Conservation (phyloP, 2,888 invertebrate species). For the Tribolium freemani region DNA sequence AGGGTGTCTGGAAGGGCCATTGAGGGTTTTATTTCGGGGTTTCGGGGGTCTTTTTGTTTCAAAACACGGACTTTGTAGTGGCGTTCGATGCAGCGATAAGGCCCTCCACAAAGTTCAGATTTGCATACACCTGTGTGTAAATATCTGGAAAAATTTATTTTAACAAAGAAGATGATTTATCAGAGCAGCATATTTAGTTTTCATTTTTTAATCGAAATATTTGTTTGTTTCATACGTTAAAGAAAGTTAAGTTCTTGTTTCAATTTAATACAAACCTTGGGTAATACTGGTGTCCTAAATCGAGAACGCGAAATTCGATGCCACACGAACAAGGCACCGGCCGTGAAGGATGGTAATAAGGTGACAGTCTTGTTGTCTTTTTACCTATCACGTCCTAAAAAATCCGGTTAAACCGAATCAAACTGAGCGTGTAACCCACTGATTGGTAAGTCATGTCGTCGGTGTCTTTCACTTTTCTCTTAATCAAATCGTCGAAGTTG, state of each 20-base stretch:
- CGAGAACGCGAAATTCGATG: constrained; percentile 53
- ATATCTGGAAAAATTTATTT: constrained; percentile 49
- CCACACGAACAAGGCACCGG: constrained; percentile 56
- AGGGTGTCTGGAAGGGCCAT: constrained; percentile 58
- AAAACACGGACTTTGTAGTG: constrained; percentile 63
- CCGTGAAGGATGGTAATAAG: constrained; percentile 34
- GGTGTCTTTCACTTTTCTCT: constrained; percentile 11
- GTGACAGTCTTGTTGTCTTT: constrained; percentile 13
- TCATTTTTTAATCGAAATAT: too few species aligned
- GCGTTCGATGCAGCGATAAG: constrained; percentile 57
- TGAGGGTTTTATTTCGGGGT: constrained; percentile 46
- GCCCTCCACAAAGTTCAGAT: constrained; percentile 57
- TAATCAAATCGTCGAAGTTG: constrained; percentile 14
- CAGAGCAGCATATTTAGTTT: too few species aligned
- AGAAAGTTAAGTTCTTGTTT: too few species aligned
- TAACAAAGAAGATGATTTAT: too few species aligned
- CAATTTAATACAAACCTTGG: constrained; percentile 55
- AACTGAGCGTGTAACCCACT: neutral
- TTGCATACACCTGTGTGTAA: constrained; percentile 61
- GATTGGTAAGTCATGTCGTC: neutral
- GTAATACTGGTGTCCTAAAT: constrained; percentile 59
- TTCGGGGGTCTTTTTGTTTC: constrained; percentile 50
- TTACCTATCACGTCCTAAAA: neutral
- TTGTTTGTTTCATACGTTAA: too few species aligned
- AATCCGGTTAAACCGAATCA: neutral